These are phyloP conservation scores for Lomographa bimaculata DNA, from an alignment of 2,888 invertebrate species.

Conservation along the genomic window DNA sequence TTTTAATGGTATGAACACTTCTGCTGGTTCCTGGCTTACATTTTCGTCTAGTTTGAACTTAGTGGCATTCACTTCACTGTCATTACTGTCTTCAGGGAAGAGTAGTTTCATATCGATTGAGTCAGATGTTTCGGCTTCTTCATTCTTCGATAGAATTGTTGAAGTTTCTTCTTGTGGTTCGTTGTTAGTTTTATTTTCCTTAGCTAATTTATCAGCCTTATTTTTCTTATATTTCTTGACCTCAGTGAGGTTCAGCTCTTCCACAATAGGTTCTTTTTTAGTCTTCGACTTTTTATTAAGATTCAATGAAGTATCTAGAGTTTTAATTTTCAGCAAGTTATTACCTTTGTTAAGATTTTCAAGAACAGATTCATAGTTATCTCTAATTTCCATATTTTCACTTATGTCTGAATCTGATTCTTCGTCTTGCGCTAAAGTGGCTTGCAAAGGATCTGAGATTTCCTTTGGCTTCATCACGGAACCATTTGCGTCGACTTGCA, in stretches of 20 bases:
- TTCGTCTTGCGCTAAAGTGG: conserved; percentile 38
- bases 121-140: conserved; percentile 54
- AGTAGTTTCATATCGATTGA: conserved; percentile 65
- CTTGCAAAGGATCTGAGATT: conserved; percentile 58
- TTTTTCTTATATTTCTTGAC: conserved; percentile 46
- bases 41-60: conserved; percentile 25
- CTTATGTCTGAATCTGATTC: conserved; percentile 50
- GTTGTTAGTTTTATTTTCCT: conserved; percentile 17
- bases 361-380: conserved; percentile 66
- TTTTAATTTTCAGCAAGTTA: conserved; percentile 44
- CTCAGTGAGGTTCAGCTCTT: conserved; percentile 66
- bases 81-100: conserved; percentile 68
- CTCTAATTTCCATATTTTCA: conserved; percentile 63
- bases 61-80: conserved; percentile 40
- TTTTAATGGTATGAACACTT: conserved; percentile 58
- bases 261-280: conserved; percentile 54
- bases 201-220: conserved; percentile 18
- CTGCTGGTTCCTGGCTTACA: conserved; percentile 15
- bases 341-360: conserved; percentile 45
- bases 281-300: conserved; percentile 52
- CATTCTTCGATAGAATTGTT: conserved; percentile 9
- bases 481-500: conserved; percentile 48
- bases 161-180: conserved; percentile 25
- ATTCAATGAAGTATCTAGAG: conserved; percentile 57
- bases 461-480: conserved; percentile 49